These are phyloP conservation scores for Drosophila lutescens DNA, from an alignment of 2,888 invertebrate genomes.

Conservation along the genomic window DNA sequence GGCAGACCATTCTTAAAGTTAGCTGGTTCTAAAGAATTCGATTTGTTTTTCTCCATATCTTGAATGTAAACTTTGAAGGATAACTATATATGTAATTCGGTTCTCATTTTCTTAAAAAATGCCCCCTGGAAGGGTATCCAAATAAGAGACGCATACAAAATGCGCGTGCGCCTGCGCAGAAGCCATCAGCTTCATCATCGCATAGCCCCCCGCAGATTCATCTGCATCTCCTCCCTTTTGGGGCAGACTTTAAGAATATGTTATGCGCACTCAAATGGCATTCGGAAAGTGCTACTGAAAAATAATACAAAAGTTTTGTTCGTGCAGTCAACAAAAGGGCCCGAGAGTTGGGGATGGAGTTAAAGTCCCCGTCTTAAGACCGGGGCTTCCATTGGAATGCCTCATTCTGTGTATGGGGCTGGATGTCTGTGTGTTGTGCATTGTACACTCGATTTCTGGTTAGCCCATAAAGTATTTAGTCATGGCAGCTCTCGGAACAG, in stretches of 20 bases:
- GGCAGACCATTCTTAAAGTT: too few relatives aligned
- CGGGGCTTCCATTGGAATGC: conserved; percentile 21
- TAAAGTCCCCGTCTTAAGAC: conserved; percentile 42
- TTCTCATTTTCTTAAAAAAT: too few relatives aligned
- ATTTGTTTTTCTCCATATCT: too few relatives aligned
- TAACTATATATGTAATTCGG: too few relatives aligned
- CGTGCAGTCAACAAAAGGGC: conserved; percentile 69
- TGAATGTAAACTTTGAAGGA: too few relatives aligned
- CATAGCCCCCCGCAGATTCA: conserved; percentile 24
- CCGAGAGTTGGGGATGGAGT: conserved; percentile 14
- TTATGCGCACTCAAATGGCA: conserved; percentile 79
- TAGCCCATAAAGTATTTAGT: conserved; percentile 59
- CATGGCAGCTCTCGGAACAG: conserved; percentile 61
- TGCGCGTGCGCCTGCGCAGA: conserved; percentile 69
- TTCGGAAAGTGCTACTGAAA: conserved; percentile 82
- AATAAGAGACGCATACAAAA: conserved; percentile 26
- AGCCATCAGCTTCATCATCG: conserved; percentile 52
- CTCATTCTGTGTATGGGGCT: conserved; percentile 2
- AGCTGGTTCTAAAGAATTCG: neutral
- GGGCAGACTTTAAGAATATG: conserved; percentile 69
- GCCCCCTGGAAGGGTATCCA: neutral
- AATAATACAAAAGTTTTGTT: conserved; percentile 73
- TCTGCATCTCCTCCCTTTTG: conserved; percentile 23
- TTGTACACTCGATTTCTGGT: conserved; percentile 24
- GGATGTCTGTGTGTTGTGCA: conserved; percentile 1